Evolutionary conservation across 1,140 invertebrate genomes (phyloP), one percentile per base, ranked within the genome.

Genomic region (silkworm (Bombyx mori)): DNA sequence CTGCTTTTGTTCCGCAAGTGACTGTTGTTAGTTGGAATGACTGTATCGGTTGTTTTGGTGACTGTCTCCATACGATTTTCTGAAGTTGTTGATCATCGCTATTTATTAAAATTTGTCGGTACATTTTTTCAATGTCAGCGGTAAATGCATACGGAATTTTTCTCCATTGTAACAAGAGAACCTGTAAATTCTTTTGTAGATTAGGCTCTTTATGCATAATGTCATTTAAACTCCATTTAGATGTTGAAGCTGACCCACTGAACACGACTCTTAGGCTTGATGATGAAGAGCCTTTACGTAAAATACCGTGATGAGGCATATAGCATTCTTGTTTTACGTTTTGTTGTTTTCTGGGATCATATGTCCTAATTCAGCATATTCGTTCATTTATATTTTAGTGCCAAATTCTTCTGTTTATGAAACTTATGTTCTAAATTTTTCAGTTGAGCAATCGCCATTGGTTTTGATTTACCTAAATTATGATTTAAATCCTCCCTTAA

Each of bases 241-340:
- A 60, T 5, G 60, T 54, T 3, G 75, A 75, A 51, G 57, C 51
- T 7, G 82, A 86, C 7, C 62, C 76, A 63, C 85, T 77, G 55
- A 83, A 86, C 10, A 88, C 84, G 8, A 86, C 76, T 58, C 84
- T 57, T 6, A 82, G 49, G 61, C 78, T 79, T 1, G 80, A 82
- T 2, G 74, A 77, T 3, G 55, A 46, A 9, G 58, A 52, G 2
- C 55, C 65, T 9, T 42, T 22, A 18, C 12, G 12, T 18, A 18
- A 18, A 18, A 18, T 18, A 18, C 12, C 12, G 12, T 18, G 12
- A 18, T 18, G 12, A 18, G 12, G 12, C 12, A 18, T 18, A 18
- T 18, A 18, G 12, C 12, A 18, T 18, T 18, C 10, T 22, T 42
- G 44, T 7, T 7, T 46, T 44, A 26, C 42, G 45, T 35, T n/a